Base-by-base conservation (phyloP, 2,797 vertebrate species). In the Botia kubotai region DNA sequence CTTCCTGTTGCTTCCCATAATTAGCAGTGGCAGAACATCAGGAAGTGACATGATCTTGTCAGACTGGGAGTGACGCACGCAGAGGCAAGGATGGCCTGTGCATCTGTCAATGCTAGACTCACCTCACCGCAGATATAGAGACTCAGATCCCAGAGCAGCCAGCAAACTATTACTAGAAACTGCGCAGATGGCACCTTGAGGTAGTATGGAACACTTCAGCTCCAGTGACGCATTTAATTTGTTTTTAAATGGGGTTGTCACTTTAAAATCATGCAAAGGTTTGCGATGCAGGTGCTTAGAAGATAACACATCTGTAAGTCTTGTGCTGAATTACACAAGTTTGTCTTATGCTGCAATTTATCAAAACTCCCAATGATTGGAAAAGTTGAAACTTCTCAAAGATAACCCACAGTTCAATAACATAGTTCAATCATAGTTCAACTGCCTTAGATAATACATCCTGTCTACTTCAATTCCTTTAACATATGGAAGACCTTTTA, bases 11-110 rank as follows among this genome's bases (percentile, higher is more conserved):
- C 85, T 77, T 84, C 65, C 53, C 16, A 2, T 81, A 87, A 90
- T 89, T 90, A 82, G 79, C 79, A 74, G 43, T 67, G 53, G 16
- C 33, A 52, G 82, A 81, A 87, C 81, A 83, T 88, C 83, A 85
- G 73, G 0, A 75, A 75, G 72, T 82, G 72, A 84, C 63, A 66
- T 50, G 29, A 60, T 81, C 57, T 55, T 69, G 33, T 69, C 46
- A 48, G 19, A 57, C 63, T 39, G 75, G n/a, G 11, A 52, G 52
- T 79, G 43, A 60, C 10, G 11, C 66, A 76, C 26, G 23, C 66
- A 68, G 36, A 65, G 29, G 13, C 71, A 68, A 21, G 1, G n/a
- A 43, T 66, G 58, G 39, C 46, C 53, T 39, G 12, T 36, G 73
- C 39, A 63, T 65, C 74, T 68, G 75, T 73, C 74, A 70, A 6